A percentile compares a stretch with the other conserved stretches of the same genome.
These are phyloP conservation scores for Anolis carolinensis DNA, from an alignment of 2,113 vertebrate genomes.

Conservation along the genomic window DNA sequence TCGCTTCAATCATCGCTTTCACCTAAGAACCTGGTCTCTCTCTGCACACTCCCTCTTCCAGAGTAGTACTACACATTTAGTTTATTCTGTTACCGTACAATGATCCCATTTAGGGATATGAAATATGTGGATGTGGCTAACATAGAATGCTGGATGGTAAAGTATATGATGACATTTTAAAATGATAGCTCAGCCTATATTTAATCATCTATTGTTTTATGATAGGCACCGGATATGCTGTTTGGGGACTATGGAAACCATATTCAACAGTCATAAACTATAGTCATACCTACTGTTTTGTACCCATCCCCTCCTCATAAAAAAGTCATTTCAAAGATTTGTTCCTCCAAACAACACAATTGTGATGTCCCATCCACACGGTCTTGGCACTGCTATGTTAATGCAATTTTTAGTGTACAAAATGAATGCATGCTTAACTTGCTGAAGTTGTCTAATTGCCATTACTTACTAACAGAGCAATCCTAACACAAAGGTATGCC, in stretches of 20 bases:
- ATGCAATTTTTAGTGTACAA: neutral
- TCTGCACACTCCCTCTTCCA: neutral
- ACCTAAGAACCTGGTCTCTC: neutral
- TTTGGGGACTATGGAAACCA: no score
- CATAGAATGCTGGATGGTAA: no score
- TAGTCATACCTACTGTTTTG: neutral
- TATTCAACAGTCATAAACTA: no score
- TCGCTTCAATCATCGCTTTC: neutral
- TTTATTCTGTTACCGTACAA: no score
- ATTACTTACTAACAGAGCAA: neutral
- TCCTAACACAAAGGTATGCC: no score
- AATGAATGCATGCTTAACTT: neutral
- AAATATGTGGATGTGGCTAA: no score
- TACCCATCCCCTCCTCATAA: no score
- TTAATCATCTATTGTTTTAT: neutral
- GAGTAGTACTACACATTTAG: no score
- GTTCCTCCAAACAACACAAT: neutral
- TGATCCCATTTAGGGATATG: no score
- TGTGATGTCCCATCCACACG: neutral
- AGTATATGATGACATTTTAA: no score
- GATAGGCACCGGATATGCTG: no score
- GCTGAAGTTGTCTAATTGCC: neutral
- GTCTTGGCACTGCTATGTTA: neutral
- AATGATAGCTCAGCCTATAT: neutral
- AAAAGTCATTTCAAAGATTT: neutral